Percentiles rank a stretch among this genome's conserved stretches.
Evolutionary conservation across 1,140 invertebrate genomes (phyloP).

Genomic region (Bombus terrestris): DNA sequence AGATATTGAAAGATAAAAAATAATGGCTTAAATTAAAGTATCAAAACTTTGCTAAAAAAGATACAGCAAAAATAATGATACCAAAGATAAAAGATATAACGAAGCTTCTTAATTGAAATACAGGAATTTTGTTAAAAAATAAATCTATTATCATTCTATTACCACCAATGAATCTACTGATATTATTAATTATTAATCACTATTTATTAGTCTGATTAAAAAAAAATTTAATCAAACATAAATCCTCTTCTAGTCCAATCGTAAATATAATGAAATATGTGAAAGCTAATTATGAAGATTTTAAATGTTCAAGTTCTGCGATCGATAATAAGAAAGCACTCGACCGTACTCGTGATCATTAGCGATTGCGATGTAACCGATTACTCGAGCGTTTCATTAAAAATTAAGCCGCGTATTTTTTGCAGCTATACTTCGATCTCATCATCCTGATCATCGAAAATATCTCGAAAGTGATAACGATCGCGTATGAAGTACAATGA

Average conservation of each 20-base stretch:
- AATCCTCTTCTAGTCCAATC: neutral
- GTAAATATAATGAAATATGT: neutral
- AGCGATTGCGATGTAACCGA: neutral
- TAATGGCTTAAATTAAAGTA: neutral
- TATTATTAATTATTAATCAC: neutral
- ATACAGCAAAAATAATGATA: too few species aligned
- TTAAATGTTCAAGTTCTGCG: neutral
- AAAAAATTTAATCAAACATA: neutral
- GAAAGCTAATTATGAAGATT: neutral
- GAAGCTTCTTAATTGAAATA: too few species aligned
- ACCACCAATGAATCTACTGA: neutral
- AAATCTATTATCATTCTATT: neutral
- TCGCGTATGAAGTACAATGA: neutral
- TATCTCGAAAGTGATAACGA: neutral
- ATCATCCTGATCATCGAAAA: neutral
- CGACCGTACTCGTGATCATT: neutral
- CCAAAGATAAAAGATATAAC: too few species aligned
- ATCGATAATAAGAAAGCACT: neutral
- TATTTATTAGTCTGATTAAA: neutral
- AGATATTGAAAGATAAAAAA: neutral
- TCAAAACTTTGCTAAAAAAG: neutral
- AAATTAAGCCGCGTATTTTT: constrained; percentile 9
- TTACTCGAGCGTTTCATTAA: neutral
- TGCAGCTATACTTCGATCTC: neutral
- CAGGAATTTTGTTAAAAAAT: too few species aligned